Evolutionary conservation across 2,888 invertebrate species (phyloP).

Genomic region (Aethes cnicana): DNA sequence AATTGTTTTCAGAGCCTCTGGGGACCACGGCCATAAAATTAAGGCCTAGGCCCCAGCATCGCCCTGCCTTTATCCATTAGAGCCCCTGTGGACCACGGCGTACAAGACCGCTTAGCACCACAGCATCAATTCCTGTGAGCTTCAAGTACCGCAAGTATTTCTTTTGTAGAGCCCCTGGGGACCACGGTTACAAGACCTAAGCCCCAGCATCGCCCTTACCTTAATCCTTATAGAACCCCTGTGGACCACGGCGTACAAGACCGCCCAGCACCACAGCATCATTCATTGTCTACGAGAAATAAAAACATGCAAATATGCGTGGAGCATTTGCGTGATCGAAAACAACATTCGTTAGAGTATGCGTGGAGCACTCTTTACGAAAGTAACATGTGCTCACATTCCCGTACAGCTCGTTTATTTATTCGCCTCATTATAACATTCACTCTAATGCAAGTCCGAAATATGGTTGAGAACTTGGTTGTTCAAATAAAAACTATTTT

Average conservation of each 20-base stretch:
- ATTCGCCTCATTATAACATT: no score
- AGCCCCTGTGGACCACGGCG: no score
- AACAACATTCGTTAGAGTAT: no score
- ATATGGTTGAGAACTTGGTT: no score
- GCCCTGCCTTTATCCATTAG: slow-evolving; percentile 6
- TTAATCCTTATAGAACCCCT: slow-evolving; percentile 11
- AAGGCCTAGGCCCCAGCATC: slow-evolving; percentile 19
- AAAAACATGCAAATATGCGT: background rate
- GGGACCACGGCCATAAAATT: slow-evolving; percentile 22
- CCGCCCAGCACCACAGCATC: slow-evolving; percentile 20
- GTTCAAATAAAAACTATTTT: no score
- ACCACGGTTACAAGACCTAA: slow-evolving; percentile 25
- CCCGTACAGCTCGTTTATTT: no score
- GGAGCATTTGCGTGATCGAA: no score
- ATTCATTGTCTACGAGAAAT: background rate
- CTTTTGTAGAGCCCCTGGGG: slow-evolving; percentile 26
- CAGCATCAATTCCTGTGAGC: slow-evolving; percentile 3
- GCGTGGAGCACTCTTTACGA: no score
- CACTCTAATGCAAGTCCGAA: no score
- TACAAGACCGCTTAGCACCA: slow-evolving; percentile 19
- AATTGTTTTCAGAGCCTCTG: slow-evolving; percentile 23
- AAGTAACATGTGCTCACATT: no score
- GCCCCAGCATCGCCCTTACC: slow-evolving; percentile 15
- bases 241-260: no score
- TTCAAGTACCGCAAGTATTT: no score